Evolutionary conservation across 1,140 invertebrate species (phyloP), one percentile per base, ranked within the genome.

Genomic region (Sycophila sp.): DNA sequence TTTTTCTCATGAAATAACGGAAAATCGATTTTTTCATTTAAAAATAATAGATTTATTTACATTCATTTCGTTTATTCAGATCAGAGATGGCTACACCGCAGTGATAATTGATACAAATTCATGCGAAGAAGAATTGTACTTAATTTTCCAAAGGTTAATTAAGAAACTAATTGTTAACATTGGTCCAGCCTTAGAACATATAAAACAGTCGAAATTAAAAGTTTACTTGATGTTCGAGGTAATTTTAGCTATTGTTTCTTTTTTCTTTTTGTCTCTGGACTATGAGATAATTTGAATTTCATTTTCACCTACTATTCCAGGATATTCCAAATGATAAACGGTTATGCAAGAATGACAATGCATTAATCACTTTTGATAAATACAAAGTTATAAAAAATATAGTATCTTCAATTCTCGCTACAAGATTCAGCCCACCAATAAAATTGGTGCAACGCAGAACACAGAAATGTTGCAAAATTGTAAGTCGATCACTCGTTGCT

Each of bases 61-160:
- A 59, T 40, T 19, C 36, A 28, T 62, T 59, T 58, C 55, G 24
- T 36, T 49, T 34, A 59, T 73, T 51, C 63, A 68, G 68, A 53
- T 67, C 51, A 56, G 38, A 66, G 13, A 73, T 62, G 55, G 64
- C 36, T 32, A 59, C 45, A 70, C 60, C 36, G 49, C 60, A 30
- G 30, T 81, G 3, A 73, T 75, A 13, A 66, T 82, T 42, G 76
- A 81, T 53, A 65, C 17, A 10, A 69, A 80, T 59, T 81, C 56
- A 71, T 66, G 69, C 5, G 72, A 76, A 24, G 81, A 80, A 63
- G 80, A 83, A 74, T 73, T 82, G 38, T 79, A 75, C 65, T 53
- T 83, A 22, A 59, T 72, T 32, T 30, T 81, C 13, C 13, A 70
- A n/a, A 65, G 69, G 34, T 69, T 78, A 24, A 51, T 81, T 4